A percentile compares a stretch with the other conserved stretches of the same genome.
Conservation (phyloP, 2,797 vertebrate genomes). For the Neosilurus mollespiculum region DNA sequence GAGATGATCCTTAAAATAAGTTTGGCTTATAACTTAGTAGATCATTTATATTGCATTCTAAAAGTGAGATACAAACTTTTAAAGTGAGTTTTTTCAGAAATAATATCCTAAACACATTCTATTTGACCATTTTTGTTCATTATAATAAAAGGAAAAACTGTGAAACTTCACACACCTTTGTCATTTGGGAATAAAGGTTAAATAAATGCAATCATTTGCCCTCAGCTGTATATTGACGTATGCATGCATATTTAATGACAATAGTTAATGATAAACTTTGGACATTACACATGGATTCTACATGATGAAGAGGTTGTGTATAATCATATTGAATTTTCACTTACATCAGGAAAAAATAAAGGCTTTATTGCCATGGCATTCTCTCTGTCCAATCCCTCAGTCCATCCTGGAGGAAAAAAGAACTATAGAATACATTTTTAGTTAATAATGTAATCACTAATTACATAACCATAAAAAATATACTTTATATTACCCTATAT, state of each 20-base stretch:
- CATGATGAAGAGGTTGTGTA: not conserved
- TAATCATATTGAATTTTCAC: slow-evolving; percentile 29
- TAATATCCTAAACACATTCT: not conserved
- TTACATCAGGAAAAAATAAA: slow-evolving; percentile 59
- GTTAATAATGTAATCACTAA: slow-evolving; percentile 8
- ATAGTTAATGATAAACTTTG: not conserved
- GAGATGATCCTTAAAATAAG: not conserved
- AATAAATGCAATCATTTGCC: not conserved
- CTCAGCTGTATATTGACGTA: not conserved
- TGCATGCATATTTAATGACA: not conserved
- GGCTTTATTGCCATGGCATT: not conserved
- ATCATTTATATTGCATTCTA: not conserved
- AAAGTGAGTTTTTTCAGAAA: not conserved
- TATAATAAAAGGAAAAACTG: not conserved
- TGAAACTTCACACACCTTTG: not conserved
- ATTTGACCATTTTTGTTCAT: not conserved
- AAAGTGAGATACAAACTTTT: not conserved
- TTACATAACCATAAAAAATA: not conserved
- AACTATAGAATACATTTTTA: slow-evolving; percentile 52
- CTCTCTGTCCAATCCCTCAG: slow-evolving; percentile 68
- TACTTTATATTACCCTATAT: not conserved
- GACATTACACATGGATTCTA: not conserved
- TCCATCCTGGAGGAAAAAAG: slow-evolving; percentile 64
- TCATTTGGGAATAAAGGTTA: not conserved
- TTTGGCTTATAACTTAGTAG: not conserved